Evolutionary conservation across 2,113 vertebrate species (phyloP), one percentile per base, ranked within the genome.

Genomic region (Ceyx margarethae): DNA sequence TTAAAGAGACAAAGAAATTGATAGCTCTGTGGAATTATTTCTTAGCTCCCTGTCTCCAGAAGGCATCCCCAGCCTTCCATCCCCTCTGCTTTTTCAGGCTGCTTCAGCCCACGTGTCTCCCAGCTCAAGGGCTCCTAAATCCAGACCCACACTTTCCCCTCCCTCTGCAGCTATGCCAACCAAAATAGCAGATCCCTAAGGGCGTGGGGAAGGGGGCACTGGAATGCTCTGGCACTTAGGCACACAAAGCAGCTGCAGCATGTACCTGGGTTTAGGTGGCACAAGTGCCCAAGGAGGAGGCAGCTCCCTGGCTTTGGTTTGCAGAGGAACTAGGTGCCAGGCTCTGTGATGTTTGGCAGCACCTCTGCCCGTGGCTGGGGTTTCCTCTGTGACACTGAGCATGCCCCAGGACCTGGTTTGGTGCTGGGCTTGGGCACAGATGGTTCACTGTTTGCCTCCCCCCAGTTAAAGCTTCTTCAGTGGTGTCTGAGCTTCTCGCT

Each of bases 1-100:
- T 95, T 93, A 72, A 85, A 95, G 93, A 80, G 68, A 21, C 17
- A 67, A 83, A 83, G 76, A 85, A 89, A 69, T 73, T 54, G 82
- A 95, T 91, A 90, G 87, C 85, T 19, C 1, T 60, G 64, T 46
- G 87, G 93, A 88, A 82, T 89, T 48, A 65, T 22, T 89, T 48
- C 61, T 22, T 67, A 48, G 90, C 80, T 37, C 78, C 92, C 66
- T 10, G 79, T 51, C 84, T 91, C 73, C 71, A 78, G 60, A 81
- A 64, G 4, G 10, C 91, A 69, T 93, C 95, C 88, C 86, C 69
- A 81, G 93, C 91, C 92, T 91, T 53, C 85, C 35, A 61, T 77
- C 40, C 65, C 40, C 71, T 62, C 83, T 31, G 71, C 85, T 81
- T 75, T 90, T 90, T 89, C 3, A 68, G 72, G 69, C 77, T 87